phyloP scores from a whole-genome alignment of 2,888 invertebrate species.

The Carcina quercana region DNA sequence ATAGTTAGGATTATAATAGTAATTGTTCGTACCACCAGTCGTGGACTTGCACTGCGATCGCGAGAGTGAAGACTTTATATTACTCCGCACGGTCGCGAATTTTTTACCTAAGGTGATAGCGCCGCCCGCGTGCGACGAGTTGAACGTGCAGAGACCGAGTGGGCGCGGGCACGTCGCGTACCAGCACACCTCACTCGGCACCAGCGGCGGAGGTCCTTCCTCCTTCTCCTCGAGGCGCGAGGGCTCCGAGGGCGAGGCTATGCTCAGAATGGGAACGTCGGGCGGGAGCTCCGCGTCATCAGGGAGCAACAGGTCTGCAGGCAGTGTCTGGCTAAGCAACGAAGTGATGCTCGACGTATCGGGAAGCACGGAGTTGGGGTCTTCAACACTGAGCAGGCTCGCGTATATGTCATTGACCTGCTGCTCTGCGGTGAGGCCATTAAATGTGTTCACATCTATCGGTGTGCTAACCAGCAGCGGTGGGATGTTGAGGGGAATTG shows the following conservation, averaged over 20 bases:
- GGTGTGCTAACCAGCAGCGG: slow-evolving; percentile 53
- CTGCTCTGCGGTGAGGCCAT: slow-evolving; percentile 52
- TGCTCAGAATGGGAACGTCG: slow-evolving; percentile 28
- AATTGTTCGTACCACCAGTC: slow-evolving; percentile 43
- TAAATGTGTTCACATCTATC: slow-evolving; percentile 49
- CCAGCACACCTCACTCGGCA: slow-evolving; percentile 57
- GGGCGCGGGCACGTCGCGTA: slow-evolving; percentile 75
- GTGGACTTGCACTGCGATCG: slow-evolving; percentile 51
- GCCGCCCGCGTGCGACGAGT: slow-evolving; percentile 73
- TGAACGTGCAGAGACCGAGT: slow-evolving; percentile 72
- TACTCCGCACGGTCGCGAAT: slow-evolving; percentile 64
- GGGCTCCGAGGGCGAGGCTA: slow-evolving; percentile 29
- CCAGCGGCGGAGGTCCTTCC: slow-evolving; percentile 38
- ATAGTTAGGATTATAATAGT: slow-evolving; percentile 48
- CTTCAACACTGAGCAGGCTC: slow-evolving; percentile 50
- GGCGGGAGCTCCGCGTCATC: slow-evolving; percentile 41
- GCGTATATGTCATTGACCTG: slow-evolving; percentile 60
- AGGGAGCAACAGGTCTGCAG: slow-evolving; percentile 39
- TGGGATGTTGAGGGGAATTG: slow-evolving; percentile 32
- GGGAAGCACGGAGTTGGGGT: slow-evolving; percentile 44
- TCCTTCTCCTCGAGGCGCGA: slow-evolving; percentile 26
- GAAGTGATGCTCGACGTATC: slow-evolving; percentile 53
- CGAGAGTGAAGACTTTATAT: slow-evolving; percentile 62
- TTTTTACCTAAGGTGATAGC: slow-evolving; percentile 69
- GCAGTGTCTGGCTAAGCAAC: slow-evolving; percentile 46